Percentiles rank a stretch among this genome's conserved stretches.
Evolutionary conservation across 2,797 vertebrate genomes (phyloP).

Genomic region (Emydoidea blandingii): DNA sequence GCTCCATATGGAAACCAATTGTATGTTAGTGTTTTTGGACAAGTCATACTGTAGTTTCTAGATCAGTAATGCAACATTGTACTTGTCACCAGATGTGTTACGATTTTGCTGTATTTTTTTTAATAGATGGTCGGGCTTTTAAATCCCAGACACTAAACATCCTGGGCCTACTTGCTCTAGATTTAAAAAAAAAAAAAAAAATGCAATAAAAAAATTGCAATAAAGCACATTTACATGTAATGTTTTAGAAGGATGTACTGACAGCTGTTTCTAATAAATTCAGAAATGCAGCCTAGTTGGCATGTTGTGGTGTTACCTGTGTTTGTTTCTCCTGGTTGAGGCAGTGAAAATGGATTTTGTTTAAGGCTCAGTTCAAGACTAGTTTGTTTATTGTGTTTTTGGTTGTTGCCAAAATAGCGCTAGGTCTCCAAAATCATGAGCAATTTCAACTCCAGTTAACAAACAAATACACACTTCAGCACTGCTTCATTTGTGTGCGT

Average conservation of each 20-base stretch:
- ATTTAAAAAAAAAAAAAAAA: slow-evolving; percentile 64
- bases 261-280: slow-evolving; percentile 79
- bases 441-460: not conserved
- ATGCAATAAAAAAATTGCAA: slow-evolving; percentile 85
- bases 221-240: slow-evolving; percentile 80
- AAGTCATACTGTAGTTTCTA: slow-evolving; percentile 85
- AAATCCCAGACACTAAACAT: slow-evolving; percentile 81
- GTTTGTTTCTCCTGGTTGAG: slow-evolving; percentile 32
- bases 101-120: slow-evolving; percentile 81
- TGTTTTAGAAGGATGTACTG: slow-evolving; percentile 79
- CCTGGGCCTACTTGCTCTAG: slow-evolving; percentile 84
- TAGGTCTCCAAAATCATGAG: not conserved
- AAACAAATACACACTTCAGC: not conserved
- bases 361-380: not conserved
- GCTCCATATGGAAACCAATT: slow-evolving; percentile 79
- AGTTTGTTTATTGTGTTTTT: not conserved
- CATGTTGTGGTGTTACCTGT: slow-evolving; percentile 54
- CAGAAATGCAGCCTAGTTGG: slow-evolving; percentile 64
- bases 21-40: slow-evolving; percentile 82
- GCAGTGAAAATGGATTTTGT: not conserved
- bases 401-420: not conserved
- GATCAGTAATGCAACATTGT: slow-evolving; percentile 83
- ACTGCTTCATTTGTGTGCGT: not conserved
- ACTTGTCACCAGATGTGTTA: slow-evolving; percentile 83
- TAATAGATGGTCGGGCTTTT: slow-evolving; percentile 79